Conservation (phyloP, 2,888 invertebrate genomes). For the Scaptomyza parva region DNA sequence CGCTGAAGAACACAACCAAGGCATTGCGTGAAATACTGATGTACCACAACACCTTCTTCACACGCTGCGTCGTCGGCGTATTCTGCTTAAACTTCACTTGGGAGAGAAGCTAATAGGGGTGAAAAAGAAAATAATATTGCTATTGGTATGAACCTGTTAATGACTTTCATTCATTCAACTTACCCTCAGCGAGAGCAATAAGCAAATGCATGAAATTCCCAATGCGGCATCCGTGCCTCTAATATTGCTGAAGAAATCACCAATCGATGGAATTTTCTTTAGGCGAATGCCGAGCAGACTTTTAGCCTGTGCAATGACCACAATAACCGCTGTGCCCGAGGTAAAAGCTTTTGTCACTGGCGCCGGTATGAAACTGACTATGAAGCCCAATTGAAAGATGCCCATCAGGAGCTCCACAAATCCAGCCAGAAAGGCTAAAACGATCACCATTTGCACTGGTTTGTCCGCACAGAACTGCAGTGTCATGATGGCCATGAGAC, state of each 20-base stretch:
- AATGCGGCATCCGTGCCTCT: slow-evolving; percentile 88
- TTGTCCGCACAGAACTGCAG: slow-evolving; percentile 89
- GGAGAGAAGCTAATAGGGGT: slow-evolving; percentile 62
- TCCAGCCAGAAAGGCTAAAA: slow-evolving; percentile 92
- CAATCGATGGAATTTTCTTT: slow-evolving; percentile 65
- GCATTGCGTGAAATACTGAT: slow-evolving; percentile 92
- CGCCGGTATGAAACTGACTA: slow-evolving; percentile 93
- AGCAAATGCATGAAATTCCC: slow-evolving; percentile 88
- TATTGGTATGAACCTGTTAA: no score
- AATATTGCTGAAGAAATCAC: slow-evolving; percentile 86
- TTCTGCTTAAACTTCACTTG: slow-evolving; percentile 72
- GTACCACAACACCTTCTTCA: slow-evolving; percentile 89
- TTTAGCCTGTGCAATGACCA: slow-evolving; percentile 90
- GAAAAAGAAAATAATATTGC: no score
- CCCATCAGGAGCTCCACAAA: slow-evolving; percentile 92
- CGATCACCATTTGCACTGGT: slow-evolving; percentile 90
- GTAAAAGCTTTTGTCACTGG: slow-evolving; percentile 94
- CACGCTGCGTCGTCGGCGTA: slow-evolving; percentile 53
- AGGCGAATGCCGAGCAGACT: slow-evolving; percentile 90
- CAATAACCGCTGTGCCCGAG: slow-evolving; percentile 92
- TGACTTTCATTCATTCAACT: slow-evolving; percentile 43
- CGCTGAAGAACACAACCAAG: slow-evolving; percentile 89
- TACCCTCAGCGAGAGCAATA: slow-evolving; percentile 89
- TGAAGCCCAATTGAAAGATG: slow-evolving; percentile 91
- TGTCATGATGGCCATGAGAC: slow-evolving; percentile 95